Conservation (phyloP, 2,888 invertebrate genomes). For the Exocentrus adspersus region DNA sequence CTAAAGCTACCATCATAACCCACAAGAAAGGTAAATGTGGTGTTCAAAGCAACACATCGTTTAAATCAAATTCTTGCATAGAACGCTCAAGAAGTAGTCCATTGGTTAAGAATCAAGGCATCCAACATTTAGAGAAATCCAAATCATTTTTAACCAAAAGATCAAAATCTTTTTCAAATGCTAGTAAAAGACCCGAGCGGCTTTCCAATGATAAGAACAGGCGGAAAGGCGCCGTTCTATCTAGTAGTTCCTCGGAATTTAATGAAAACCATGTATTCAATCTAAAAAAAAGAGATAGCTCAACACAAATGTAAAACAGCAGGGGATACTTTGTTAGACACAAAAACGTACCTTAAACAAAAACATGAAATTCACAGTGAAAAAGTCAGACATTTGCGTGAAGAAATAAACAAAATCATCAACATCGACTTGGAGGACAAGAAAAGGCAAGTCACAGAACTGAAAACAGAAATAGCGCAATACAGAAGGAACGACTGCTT, state of each 20-base stretch:
- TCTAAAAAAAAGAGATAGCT: slow-evolving; percentile 28
- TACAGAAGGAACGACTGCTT: slow-evolving; percentile 21
- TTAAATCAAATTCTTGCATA: slow-evolving; percentile 9
- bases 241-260: not conserved
- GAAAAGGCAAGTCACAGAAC: slow-evolving; percentile 22
- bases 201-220: not conserved
- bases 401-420: slow-evolving; percentile 29
- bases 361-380: slow-evolving; percentile 8
- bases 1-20: slow-evolving; percentile 3
- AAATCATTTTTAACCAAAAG: slow-evolving; percentile 5
- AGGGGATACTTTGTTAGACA: slow-evolving; percentile 4
- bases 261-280: slow-evolving; percentile 9
- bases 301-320: slow-evolving; percentile 13
- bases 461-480: slow-evolving; percentile 28
- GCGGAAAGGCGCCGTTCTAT: not conserved
- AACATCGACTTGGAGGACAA: slow-evolving; percentile 16
- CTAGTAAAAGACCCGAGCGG: not conserved
- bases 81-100: slow-evolving; percentile 2
- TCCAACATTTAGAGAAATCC: not conserved
- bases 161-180: slow-evolving; percentile 20
- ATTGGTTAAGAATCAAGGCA: not conserved
- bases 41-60: not conserved
- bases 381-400: slow-evolving; percentile 21
- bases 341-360: not conserved
- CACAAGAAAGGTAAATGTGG: not conserved